These are phyloP conservation scores for Brenthis daphne DNA, from an alignment of 2,888 invertebrate genomes.

Conservation along the genomic window DNA sequence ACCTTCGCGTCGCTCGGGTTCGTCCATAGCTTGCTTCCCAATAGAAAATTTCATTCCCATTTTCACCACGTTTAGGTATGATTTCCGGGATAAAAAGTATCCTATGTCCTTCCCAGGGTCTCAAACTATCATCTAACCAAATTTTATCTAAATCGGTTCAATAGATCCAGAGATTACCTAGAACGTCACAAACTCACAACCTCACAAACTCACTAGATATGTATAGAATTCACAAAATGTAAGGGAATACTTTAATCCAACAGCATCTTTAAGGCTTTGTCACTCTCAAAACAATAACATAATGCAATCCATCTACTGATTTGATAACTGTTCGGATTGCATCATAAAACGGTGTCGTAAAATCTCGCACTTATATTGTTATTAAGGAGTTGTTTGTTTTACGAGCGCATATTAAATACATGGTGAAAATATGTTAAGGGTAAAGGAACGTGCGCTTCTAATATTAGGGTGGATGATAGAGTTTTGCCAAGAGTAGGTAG, in stretches of 20 bases:
- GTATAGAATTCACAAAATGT: no score
- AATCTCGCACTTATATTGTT: slow-evolving; percentile 49
- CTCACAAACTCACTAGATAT: no score
- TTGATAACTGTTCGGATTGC: slow-evolving; percentile 42
- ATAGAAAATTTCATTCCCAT: no score
- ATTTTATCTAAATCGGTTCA: no score
- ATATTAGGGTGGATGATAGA: slow-evolving; percentile 7
- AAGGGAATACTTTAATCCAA: not conserved
- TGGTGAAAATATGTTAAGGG: slow-evolving; percentile 30
- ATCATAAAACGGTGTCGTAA: slow-evolving; percentile 46
- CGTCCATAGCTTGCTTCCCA: no score
- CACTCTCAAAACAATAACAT: slow-evolving; percentile 33
- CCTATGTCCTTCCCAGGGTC: no score
- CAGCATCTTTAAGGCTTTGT: not conserved
- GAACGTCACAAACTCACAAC: no score
- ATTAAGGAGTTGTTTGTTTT: slow-evolving; percentile 57
- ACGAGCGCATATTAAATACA: slow-evolving; percentile 57
- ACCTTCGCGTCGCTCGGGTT: no score
- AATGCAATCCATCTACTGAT: slow-evolving; percentile 38
- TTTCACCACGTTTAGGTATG: no score
- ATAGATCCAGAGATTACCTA: no score
- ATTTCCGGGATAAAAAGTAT: no score
- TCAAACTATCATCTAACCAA: no score
- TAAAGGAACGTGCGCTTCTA: not conserved
- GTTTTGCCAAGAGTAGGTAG: not conserved